A percentile compares a stretch with the other conserved stretches of the same genome.
These are phyloP conservation scores for Oreochromis spilurus DNA, from an alignment of 2,113 vertebrate species.

Conservation along the genomic window DNA sequence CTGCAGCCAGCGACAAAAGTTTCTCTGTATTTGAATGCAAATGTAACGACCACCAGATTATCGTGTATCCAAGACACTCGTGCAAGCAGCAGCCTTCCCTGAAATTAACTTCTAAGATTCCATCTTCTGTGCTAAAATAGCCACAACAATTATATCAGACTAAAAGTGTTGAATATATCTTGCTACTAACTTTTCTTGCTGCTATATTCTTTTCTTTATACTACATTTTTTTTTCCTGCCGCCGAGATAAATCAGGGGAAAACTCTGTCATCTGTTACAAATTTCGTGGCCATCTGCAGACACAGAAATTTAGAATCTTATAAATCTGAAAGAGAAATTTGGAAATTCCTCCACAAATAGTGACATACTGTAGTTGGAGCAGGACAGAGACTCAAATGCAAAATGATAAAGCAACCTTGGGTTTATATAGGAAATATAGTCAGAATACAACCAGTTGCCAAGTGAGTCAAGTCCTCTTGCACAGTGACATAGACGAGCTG, in stretches of 20 bases:
- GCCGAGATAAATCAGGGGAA: neutral
- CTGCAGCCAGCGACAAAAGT: constrained; percentile 29
- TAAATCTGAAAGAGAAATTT: neutral
- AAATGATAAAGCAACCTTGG: neutral
- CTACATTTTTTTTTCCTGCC: neutral
- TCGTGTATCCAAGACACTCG: neutral
- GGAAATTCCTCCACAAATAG: neutral
- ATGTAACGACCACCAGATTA: neutral
- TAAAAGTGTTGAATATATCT: neutral
- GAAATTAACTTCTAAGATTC: neutral
- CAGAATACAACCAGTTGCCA: neutral
- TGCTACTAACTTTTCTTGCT: neutral
- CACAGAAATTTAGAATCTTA: neutral
- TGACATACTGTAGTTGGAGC: neutral
- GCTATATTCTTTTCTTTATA: neutral
- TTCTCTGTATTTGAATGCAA: constrained; percentile 58
- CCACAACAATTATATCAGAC: neutral
- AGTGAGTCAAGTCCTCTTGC: neutral
- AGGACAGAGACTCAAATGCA: neutral
- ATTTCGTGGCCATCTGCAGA: neutral
- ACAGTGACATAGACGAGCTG: neutral
- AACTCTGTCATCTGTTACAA: rapidly evolving
- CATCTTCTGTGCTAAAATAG: neutral
- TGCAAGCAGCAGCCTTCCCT: neutral
- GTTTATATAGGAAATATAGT: neutral